A percentile compares a stretch with the other conserved stretches of the same genome.
Evolutionary conservation across 2,888 invertebrate genomes (phyloP).

Genomic region (Leptinotarsa tumamoca): DNA sequence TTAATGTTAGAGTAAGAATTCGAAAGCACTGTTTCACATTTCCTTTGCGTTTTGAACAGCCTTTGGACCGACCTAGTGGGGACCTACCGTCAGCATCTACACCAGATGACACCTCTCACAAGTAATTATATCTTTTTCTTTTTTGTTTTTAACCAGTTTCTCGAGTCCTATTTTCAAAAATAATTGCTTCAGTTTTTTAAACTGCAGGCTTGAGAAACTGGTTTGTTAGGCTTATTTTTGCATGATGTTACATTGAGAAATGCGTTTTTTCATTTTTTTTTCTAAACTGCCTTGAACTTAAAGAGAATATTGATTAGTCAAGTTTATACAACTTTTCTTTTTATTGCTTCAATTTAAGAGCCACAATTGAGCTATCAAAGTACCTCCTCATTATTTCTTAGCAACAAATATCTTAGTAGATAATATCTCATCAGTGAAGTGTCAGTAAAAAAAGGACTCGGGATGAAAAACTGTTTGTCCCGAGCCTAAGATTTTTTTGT

Average conservation of each 20-base stretch:
- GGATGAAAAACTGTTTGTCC: too few species aligned
- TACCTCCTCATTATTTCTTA: too few species aligned
- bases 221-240: conserved; percentile 34
- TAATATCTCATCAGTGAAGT: too few species aligned
- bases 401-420: too few species aligned
- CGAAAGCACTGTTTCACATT: conserved; percentile 65
- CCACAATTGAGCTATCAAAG: too few species aligned
- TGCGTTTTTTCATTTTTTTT: too few species aligned
- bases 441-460: too few species aligned
- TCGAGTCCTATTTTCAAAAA: not conserved
- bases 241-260: conserved; percentile 16
- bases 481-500: too few species aligned
- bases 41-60: conserved; percentile 75
- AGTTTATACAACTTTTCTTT: too few species aligned
- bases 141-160: conserved; percentile 54
- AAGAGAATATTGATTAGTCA: too few species aligned
- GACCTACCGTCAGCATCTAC: conserved; percentile 70
- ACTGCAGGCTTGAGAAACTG: not conserved
- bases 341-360: too few species aligned
- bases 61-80: conserved; percentile 76
- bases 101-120: conserved; percentile 70
- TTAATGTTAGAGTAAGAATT: conserved; percentile 41
- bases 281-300: too few species aligned
- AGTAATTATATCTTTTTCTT: conserved; percentile 72
- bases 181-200: not conserved